phyloP scores from a whole-genome alignment of 2,797 vertebrate genomes.

The Dromococcyx pavoninus region DNA sequence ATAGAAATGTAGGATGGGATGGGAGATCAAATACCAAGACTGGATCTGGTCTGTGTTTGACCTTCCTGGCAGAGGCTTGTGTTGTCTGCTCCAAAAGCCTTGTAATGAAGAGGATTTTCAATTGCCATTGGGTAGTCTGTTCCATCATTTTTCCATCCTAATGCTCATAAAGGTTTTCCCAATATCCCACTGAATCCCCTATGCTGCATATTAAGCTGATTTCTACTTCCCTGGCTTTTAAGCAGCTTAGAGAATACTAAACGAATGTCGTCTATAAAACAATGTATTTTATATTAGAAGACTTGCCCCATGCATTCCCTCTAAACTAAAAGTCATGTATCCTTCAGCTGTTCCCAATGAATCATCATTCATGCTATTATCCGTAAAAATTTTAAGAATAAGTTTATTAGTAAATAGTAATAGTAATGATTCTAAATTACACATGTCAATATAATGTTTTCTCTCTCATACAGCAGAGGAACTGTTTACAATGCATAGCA shows the following conservation, averaged over 20 bases:
- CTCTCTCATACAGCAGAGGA: background rate
- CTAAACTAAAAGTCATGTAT: background rate
- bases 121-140: background rate
- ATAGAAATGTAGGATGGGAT: background rate
- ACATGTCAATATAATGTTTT: background rate
- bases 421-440: background rate
- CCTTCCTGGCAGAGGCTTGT: background rate
- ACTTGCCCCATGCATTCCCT: background rate
- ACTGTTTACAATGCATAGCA: background rate
- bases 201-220: background rate
- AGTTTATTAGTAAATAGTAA: background rate
- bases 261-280: background rate
- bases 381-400: background rate
- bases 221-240: background rate
- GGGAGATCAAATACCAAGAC: background rate
- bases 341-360: background rate
- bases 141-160: background rate
- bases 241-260: background rate
- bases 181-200: background rate
- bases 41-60: background rate
- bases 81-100: background rate
- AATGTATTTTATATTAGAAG: background rate
- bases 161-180: background rate
- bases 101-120: background rate
- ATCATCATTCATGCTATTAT: background rate